phyloP scores from a whole-genome alignment of 2,113 vertebrate species.

The Pedionomus torquatus region DNA sequence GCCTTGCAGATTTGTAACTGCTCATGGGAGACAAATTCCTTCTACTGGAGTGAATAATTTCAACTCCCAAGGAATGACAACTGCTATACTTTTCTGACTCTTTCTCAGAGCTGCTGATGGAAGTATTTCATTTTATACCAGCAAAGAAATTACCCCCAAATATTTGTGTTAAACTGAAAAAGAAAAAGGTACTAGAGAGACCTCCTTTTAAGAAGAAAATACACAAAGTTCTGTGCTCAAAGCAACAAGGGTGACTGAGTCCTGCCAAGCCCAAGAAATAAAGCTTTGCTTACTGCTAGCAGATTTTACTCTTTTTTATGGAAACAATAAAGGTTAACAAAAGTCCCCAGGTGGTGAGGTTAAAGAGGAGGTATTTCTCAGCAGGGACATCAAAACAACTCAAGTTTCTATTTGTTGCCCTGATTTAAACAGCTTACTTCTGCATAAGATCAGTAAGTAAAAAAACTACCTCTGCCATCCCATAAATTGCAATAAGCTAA shows the following conservation, averaged over 20 bases:
- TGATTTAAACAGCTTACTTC: neutral
- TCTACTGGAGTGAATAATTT: neutral
- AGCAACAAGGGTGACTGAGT: neutral
- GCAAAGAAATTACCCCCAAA: neutral
- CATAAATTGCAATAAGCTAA: conserved; percentile 27
- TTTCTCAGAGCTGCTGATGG: neutral
- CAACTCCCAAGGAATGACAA: neutral
- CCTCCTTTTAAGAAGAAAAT: neutral
- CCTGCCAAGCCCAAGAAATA: neutral
- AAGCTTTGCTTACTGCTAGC: neutral
- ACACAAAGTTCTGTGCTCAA: neutral
- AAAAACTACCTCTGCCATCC: neutral
- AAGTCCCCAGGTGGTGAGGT: neutral
- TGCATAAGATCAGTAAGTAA: neutral
- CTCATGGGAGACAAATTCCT: neutral
- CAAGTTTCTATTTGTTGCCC: neutral
- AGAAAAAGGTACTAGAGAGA: neutral
- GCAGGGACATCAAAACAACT: neutral
- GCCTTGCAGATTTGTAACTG: neutral
- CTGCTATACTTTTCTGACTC: neutral
- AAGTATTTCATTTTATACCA: neutral
- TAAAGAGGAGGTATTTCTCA: neutral
- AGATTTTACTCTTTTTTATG: neutral
- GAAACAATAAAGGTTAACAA: neutral
- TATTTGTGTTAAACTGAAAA: neutral